These are phyloP conservation scores for Malaclemys terrapin DNA, from an alignment of 2,113 vertebrate genomes.

Conservation along the genomic window DNA sequence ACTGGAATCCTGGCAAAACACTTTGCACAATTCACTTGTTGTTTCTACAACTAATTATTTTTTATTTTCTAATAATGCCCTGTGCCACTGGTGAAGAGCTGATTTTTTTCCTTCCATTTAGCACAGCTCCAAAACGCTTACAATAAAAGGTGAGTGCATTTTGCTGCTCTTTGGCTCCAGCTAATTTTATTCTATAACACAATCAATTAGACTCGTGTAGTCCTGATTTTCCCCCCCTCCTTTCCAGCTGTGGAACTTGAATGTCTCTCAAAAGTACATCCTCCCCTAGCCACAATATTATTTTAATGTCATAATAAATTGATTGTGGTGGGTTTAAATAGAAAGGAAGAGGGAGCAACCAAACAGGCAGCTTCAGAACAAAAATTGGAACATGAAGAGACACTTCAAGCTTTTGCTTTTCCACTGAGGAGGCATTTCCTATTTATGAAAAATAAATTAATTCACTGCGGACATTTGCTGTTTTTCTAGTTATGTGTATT, in stretches of 20 bases:
- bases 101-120: constrained; percentile 67
- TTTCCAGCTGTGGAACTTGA: constrained; percentile 78
- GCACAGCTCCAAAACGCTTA: constrained; percentile 57
- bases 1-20: constrained; percentile 84
- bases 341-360: constrained; percentile 57
- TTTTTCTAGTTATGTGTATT: constrained; percentile 71
- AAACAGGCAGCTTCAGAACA: constrained; percentile 73
- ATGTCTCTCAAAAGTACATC: constrained; percentile 78
- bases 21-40: constrained; percentile 84
- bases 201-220: constrained; percentile 81
- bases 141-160: constrained; percentile 75
- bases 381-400: constrained; percentile 76
- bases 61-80: constrained; percentile 81
- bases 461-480: constrained; percentile 60
- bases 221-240: constrained; percentile 59
- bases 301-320: constrained; percentile 77
- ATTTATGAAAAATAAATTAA: constrained; percentile 78
- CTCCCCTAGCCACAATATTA: constrained; percentile 65
- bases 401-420: constrained; percentile 71
- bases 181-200: constrained; percentile 78
- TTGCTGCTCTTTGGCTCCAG: constrained; percentile 71
- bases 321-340: constrained; percentile 77
- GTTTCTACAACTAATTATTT: constrained; percentile 87
- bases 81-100: constrained; percentile 65
- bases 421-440: constrained; percentile 55